phyloP scores from a whole-genome alignment of 2,113 vertebrate genomes.

The Orycteropus afer region DNA sequence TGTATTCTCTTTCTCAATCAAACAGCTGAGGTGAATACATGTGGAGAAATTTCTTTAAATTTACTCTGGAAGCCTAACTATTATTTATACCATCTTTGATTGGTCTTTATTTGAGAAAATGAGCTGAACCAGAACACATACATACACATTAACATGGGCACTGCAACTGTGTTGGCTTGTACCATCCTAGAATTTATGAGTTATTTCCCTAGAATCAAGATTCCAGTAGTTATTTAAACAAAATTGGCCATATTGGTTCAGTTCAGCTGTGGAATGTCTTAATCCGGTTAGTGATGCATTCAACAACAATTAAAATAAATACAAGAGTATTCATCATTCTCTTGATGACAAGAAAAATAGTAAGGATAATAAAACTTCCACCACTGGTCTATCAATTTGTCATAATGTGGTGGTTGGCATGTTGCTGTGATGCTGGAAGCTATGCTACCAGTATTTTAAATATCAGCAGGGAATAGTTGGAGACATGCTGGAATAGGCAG shows the following conservation, averaged over 20 bases:
- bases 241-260: constrained; percentile 70
- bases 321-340: constrained; percentile 53
- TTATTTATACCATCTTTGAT: background rate
- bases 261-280: constrained; percentile 47
- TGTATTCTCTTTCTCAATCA: background rate
- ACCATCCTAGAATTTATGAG: constrained; percentile 49
- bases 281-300: constrained; percentile 53
- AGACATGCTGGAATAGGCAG: too few relatives aligned
- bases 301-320: constrained; percentile 58
- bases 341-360: constrained; percentile 41
- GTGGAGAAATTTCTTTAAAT: background rate
- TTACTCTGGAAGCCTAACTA: background rate
- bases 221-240: constrained; percentile 55
- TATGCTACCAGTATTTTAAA: too few relatives aligned
- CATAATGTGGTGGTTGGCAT: too few relatives aligned
- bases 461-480: too few relatives aligned
- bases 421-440: too few relatives aligned
- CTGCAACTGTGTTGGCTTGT: constrained; percentile 28
- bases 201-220: constrained; percentile 52
- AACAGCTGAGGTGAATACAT: background rate
- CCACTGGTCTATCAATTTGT: too few relatives aligned
- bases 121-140: constrained; percentile 5
- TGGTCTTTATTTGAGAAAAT: constrained; percentile 40
- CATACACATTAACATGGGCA: constrained; percentile 57
- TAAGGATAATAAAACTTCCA: constrained; percentile 29